These are phyloP conservation scores for Halocaridina rubra DNA, from an alignment of 2,888 invertebrate genomes.

Conservation along the genomic window DNA sequence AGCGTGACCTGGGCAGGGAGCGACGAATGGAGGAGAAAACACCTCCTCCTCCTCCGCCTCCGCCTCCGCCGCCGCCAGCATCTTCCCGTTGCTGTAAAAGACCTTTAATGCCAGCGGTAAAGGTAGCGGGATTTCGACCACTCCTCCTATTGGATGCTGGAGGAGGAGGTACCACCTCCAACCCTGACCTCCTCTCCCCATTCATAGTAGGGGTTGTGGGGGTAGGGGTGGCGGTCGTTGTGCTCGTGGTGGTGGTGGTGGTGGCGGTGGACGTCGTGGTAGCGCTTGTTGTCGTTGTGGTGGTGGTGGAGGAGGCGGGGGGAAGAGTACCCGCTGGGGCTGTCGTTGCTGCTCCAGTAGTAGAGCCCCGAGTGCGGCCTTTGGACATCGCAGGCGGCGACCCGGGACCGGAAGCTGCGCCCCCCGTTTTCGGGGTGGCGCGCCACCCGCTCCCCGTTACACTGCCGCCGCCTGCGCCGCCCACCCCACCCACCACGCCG, in stretches of 20 bases:
- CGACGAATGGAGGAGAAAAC: conserved; percentile 30
- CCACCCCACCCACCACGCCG: conserved; percentile 59
- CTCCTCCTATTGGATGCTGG: conserved; percentile 23
- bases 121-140: conserved; percentile 32
- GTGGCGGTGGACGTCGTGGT: conserved; percentile 12
- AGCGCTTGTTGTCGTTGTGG: not conserved
- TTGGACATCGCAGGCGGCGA: conserved; percentile 59
- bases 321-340: not conserved
- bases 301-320: conserved; percentile 3
- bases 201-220: conserved; percentile 10
- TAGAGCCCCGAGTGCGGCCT: conserved; percentile 37
- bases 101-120: conserved; percentile 48
- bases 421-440: conserved; percentile 48
- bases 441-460: conserved; percentile 58
- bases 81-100: conserved; percentile 44
- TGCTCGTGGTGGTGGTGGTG: not conserved
- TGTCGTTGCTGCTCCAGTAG: conserved; percentile 11
- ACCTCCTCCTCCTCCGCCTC: conserved; percentile 34
- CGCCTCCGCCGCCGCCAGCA: not conserved
- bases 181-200: conserved; percentile 26
- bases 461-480: conserved; percentile 51
- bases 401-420: conserved; percentile 40
- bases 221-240: conserved; percentile 5
- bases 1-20: conserved; percentile 19
- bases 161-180: conserved; percentile 30